A percentile compares a stretch with the other conserved stretches of the same genome.
These are phyloP conservation scores for Anhinga rufa DNA, from an alignment of 2,113 vertebrate species.

Conservation along the genomic window DNA sequence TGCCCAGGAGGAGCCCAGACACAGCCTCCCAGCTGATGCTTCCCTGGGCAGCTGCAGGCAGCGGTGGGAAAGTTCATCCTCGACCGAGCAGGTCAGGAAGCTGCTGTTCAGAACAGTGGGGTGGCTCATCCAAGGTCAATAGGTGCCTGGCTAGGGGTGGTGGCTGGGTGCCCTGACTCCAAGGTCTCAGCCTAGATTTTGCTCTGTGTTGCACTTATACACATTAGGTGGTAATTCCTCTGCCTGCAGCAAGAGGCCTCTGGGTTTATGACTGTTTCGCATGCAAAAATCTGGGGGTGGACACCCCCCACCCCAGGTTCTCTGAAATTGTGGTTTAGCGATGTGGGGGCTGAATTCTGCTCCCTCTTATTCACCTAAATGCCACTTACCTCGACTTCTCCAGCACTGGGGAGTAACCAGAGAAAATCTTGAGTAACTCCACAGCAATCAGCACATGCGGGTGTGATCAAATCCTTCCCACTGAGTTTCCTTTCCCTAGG, in stretches of 20 bases:
- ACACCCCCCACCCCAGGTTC: not conserved
- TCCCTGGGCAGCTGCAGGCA: not conserved
- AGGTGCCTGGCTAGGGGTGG: not conserved
- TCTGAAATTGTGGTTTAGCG: accelerated
- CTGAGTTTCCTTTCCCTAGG: not conserved
- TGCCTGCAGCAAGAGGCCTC: not conserved
- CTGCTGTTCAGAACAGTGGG: accelerated
- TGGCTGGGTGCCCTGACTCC: not conserved
- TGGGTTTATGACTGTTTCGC: not conserved
- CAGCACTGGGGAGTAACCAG: not conserved
- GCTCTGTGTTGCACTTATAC: not conserved
- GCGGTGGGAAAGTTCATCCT: not conserved
- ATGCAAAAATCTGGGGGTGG: not conserved
- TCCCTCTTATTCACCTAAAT: not conserved
- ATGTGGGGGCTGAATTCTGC: not conserved
- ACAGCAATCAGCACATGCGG: accelerated
- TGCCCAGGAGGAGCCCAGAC: not conserved
- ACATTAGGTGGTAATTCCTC: not conserved
- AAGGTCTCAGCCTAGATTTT: not conserved
- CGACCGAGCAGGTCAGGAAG: not conserved
- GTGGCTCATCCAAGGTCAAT: accelerated
- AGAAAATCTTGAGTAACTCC: not conserved
- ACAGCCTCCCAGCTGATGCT: not conserved
- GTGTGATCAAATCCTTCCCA: not conserved
- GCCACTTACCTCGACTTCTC: not conserved